A percentile compares a stretch with the other conserved stretches of the same genome.
These are phyloP conservation scores for Aproaerema taeniolella DNA, from an alignment of 2,888 invertebrate species.

Conservation along the genomic window DNA sequence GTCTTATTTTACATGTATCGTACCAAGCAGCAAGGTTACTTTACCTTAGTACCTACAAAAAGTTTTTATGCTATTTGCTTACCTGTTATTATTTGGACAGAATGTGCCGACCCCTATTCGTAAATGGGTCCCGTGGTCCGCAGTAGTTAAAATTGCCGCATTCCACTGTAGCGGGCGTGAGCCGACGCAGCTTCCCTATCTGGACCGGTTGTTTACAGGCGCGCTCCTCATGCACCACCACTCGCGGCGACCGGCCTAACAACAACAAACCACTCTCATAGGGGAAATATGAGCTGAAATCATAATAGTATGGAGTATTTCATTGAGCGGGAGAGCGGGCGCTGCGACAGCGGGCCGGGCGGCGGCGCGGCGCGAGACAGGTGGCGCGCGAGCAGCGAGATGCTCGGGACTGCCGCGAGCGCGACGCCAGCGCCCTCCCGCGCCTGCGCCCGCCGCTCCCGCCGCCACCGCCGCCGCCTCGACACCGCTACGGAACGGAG, in stretches of 20 bases:
- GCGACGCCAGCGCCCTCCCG: conserved; percentile 53
- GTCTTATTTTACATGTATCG: too few species aligned
- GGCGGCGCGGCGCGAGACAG: conserved; percentile 30
- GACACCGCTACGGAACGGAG: conserved; percentile 20
- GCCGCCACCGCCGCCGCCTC: conserved; percentile 20
- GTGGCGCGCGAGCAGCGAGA: conserved; percentile 45
- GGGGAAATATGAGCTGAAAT: conserved; percentile 23
- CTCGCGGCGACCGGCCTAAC: conserved; percentile 59
- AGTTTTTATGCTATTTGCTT: too few species aligned
- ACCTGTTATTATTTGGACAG: conserved; percentile 48
- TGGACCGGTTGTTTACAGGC: conserved; percentile 60
- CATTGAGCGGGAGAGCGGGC: conserved; percentile 46
- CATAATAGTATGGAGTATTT: conserved; percentile 47
- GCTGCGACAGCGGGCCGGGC: conserved; percentile 31
- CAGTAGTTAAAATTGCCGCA: conserved; percentile 77
- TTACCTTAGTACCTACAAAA: too few species aligned
- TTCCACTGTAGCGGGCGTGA: conserved; percentile 71
- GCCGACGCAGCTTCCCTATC: conserved; percentile 69
- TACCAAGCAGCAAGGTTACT: too few species aligned
- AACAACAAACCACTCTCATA: conserved; percentile 43
- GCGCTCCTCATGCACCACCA: conserved; percentile 29
- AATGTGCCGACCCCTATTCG: conserved; percentile 58
- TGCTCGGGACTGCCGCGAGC: conserved; percentile 52
- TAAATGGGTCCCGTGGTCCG: conserved; percentile 66
- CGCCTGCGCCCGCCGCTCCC: conserved; percentile 42